Base-by-base conservation (phyloP, 2,113 vertebrate species). In the Fukomys damarensis region DNA sequence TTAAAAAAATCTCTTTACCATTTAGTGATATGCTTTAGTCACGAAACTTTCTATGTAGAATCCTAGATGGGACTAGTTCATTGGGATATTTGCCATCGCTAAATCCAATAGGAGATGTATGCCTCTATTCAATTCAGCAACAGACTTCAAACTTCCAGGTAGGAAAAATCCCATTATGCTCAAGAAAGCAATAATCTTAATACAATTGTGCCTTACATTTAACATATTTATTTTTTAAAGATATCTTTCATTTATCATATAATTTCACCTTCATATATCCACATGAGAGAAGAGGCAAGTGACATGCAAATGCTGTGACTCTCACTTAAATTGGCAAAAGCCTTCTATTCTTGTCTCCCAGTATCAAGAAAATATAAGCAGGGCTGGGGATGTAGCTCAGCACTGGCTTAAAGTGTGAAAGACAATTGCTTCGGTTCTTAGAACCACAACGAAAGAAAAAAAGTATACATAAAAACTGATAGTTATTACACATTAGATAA, bases 101-200 rank as follows among this genome's bases (percentile, higher is more conserved):
- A 19, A 52, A 82, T 16, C 26, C 54, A 70, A 16, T 0, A 86
- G n/a, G 38, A 70, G 49, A 68, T 7, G 38, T n/a, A 84, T 74
- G 2, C 16, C 76, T 91, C 22, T 66, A 38, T 43, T 74, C 56
- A 77, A 35, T 54, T 92, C 5, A 66, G 12, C 38, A 82, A 86
- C 43, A 82, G 41, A 79, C 32, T 97, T 86, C 26, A 77, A 76
- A 70, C 14, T 86, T 96, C 26, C 4, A 65, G 65, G 13, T 91
- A 86, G 56, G 17, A 84, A 82, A 91, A 26, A 49, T 43, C 26
- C 59, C 54, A 20, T 46, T 56, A 65, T n/a, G 41, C 13, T 32
- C 79, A 77, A 59, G 38, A 66, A 93, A 83, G 28, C 24, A 61
- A 22, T 28, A 91, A 72, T 49, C 61, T 72, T 79, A 14, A 66